Evolutionary conservation across 2,888 invertebrate genomes (phyloP).

Genomic region (Luperina testacea): DNA sequence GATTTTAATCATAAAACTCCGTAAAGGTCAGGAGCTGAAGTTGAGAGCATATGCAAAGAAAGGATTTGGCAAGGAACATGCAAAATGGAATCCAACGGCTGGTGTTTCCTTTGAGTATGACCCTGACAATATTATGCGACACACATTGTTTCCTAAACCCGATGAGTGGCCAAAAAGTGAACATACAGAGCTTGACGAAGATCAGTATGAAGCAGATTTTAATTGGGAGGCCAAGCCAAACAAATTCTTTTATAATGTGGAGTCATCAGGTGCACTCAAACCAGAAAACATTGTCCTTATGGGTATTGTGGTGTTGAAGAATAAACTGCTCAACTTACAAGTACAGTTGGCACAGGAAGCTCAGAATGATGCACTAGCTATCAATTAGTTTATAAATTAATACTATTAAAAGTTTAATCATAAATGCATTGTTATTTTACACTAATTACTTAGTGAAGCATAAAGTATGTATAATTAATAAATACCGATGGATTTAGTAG

Average conservation of each 20-base stretch:
- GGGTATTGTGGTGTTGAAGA: slow-evolving; percentile 97
- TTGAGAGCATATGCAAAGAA: slow-evolving; percentile 99
- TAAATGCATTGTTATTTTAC: slow-evolving; percentile 27
- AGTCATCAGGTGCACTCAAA: slow-evolving; percentile 97
- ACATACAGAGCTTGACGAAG: slow-evolving; percentile 97
- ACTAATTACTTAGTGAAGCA: neutral
- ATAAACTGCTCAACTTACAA: slow-evolving; percentile 98
- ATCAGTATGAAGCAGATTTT: slow-evolving; percentile 97
- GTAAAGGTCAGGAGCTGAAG: slow-evolving; percentile 97
- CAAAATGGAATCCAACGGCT: slow-evolving; percentile 99
- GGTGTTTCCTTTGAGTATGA: slow-evolving; percentile 99
- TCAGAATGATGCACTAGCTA: slow-evolving; percentile 95
- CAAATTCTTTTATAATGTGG: slow-evolving; percentile 99
- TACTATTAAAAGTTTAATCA: slow-evolving; percentile 33
- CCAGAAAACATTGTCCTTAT: slow-evolving; percentile 99
- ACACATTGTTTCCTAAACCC: slow-evolving; percentile 98
- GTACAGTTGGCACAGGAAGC: slow-evolving; percentile 97
- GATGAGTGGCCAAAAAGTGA: slow-evolving; percentile 99
- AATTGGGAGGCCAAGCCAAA: slow-evolving; percentile 98
- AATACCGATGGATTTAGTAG: slow-evolving; percentile 27
- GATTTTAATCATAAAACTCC: slow-evolving; percentile 93
- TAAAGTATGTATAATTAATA: slow-evolving; percentile 9
- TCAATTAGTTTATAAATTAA: slow-evolving; percentile 81
- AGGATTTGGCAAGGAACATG: slow-evolving; percentile 99
- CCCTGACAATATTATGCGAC: slow-evolving; percentile 99